Percentiles rank a stretch among this genome's conserved stretches.
Conservation (phyloP, 2,113 vertebrate genomes). For the Ardeotis arabs region DNA sequence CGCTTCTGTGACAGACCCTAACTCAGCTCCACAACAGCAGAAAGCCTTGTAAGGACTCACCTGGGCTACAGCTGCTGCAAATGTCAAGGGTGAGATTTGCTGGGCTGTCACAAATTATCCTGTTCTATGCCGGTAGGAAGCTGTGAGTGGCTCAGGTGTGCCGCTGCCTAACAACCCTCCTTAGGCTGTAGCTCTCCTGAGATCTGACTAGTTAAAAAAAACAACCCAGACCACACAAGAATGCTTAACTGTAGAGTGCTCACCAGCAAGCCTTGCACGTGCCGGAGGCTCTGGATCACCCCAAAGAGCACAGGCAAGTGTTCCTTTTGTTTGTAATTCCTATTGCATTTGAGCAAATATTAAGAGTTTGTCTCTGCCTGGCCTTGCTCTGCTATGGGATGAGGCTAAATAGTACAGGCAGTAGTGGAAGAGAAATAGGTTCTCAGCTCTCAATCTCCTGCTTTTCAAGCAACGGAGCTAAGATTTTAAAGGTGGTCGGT, state of each 20-base stretch:
- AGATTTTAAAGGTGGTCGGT: not conserved
- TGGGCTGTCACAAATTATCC: not conserved
- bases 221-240: not conserved
- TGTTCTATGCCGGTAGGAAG: not conserved
- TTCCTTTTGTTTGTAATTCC: not conserved
- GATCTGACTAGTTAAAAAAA: not conserved
- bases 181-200: not conserved
- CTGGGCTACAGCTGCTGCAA: not conserved
- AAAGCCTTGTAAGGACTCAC: not conserved
- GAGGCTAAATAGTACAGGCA: not conserved
- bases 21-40: not conserved
- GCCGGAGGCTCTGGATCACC: not conserved
- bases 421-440: not conserved
- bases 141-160: not conserved
- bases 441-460: not conserved
- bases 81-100: not conserved
- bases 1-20: fast-evolving
- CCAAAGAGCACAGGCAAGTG: not conserved
- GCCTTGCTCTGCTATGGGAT: not conserved
- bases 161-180: not conserved
- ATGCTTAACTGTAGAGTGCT: not conserved
- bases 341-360: not conserved
- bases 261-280: not conserved
- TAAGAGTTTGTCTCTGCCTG: no score
- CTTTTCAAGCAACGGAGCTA: not conserved